Conservation (phyloP, 2,113 vertebrate species). For the Excalfactoria chinensis region DNA sequence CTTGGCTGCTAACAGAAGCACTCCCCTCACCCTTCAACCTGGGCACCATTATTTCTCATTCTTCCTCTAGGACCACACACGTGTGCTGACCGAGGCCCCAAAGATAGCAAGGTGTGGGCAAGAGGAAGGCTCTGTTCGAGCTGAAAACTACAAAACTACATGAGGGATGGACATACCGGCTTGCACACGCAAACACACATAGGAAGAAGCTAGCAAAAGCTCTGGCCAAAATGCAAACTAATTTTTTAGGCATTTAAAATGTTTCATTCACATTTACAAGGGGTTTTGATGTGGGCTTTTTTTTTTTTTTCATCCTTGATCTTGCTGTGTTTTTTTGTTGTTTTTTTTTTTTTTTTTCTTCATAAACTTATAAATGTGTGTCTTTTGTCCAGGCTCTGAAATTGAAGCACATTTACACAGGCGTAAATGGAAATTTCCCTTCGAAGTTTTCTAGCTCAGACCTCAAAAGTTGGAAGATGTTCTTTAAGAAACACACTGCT, state of each 20-base stretch:
- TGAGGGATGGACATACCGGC: neutral
- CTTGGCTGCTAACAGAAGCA: neutral
- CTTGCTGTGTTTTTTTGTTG: neutral
- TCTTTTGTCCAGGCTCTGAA: neutral
- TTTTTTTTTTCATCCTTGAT: neutral
- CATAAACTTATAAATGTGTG: neutral
- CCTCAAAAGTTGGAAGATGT: neutral
- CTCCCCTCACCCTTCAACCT: neutral
- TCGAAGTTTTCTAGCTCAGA: accelerated
- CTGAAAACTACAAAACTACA: neutral
- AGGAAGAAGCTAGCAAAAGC: neutral
- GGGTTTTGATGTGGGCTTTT: neutral
- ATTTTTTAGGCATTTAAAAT: neutral
- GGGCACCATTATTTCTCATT: accelerated
- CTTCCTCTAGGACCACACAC: accelerated
- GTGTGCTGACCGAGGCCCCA: neutral
- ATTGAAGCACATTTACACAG: accelerated
- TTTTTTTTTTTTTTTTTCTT: neutral
- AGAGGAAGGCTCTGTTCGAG: neutral
- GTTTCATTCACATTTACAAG: neutral
- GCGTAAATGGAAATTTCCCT: neutral
- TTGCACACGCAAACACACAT: neutral
- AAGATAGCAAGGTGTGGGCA: neutral
- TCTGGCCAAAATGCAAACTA: neutral
- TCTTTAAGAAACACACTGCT: neutral